Conservation (phyloP, 2,113 vertebrate genomes). For the Lagopus muta region DNA sequence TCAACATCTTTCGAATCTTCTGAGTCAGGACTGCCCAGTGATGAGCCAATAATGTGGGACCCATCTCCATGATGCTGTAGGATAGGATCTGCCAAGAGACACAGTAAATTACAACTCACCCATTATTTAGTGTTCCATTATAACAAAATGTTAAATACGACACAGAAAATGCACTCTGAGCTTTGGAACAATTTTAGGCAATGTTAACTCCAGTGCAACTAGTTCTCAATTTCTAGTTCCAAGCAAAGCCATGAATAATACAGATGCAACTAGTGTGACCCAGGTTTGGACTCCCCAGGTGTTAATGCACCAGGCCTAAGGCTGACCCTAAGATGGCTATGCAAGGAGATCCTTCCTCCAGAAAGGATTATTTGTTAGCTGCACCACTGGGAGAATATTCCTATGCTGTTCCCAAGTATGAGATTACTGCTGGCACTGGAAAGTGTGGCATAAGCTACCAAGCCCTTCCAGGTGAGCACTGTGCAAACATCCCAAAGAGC, state of each 20-base stretch:
- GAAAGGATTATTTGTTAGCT: not conserved
- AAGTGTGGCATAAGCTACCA: not conserved
- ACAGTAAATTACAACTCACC: not conserved
- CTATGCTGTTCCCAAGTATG: not conserved
- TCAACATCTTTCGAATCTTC: constrained; percentile 83
- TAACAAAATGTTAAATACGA: not conserved
- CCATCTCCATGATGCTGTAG: constrained; percentile 89
- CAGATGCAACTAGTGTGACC: accelerated
- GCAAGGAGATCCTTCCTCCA: not conserved
- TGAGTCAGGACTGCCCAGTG: constrained; percentile 78
- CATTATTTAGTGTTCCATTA: not conserved
- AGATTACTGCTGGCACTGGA: not conserved
- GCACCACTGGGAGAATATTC: not conserved
- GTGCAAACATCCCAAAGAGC: not conserved
- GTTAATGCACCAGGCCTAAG: not conserved
- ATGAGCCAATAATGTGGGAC: constrained; percentile 83
- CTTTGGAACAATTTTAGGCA: not conserved
- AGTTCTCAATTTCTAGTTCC: not conserved
- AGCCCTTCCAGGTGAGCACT: not conserved
- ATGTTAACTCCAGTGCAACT: not conserved
- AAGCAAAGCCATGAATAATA: not conserved
- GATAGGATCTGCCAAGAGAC: constrained; percentile 88
- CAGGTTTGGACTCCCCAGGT: not conserved
- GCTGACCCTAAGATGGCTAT: not conserved
- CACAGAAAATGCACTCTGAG: not conserved